Base-by-base conservation (phyloP, 1,140 invertebrate genomes). In the Drosophila pandora region DNA sequence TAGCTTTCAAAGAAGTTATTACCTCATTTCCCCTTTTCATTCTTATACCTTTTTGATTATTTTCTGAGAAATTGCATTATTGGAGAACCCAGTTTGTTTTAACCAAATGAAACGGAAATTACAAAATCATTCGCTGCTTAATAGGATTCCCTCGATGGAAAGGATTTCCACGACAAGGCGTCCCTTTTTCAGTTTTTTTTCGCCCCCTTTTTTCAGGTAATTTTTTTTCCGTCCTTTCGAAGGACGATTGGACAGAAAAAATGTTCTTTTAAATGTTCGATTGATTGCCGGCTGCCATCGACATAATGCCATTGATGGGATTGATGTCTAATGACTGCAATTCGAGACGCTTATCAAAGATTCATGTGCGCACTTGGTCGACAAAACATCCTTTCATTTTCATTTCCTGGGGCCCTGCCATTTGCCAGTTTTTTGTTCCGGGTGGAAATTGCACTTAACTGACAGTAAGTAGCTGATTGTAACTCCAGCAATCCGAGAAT, bases 311-410 rank as follows among this genome's bases (percentile, higher is more conserved):
- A 32, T 63, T 9, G 43, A 22, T 47, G 7, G 21, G 43, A 47
- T 64, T 37, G 61, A 48, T 78, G 82, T 75, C 82, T 88, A 87
- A 87, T 87, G 82, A 88, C 78, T 88, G 82, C 83, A 76, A 83
- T 88, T 83, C 75, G 79, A 83, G 65, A 52, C 57, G 68, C 76
- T 79, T 83, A 88, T 88, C 83, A 88, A 89, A 76, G 79, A 88
- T 88, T 89, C 84, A 89, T 76, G 75, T 64, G 48, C 60, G 41
- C 25, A 17, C 4, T n/a, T 13, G 13, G 5, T 13, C n/a, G 39
- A 41, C 13, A 41, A n/a, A n/a, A 41, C 17, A 21, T 21, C 17
- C 13, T 45, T 45, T 45, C 17, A 3, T 30, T 55, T 41, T 9
- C 6, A 32, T 45, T 45, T 54, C 5, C 34, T 28, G 7, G 0